These are phyloP conservation scores for Paedocypris micromegethes DNA, from an alignment of 2,797 vertebrate species.

Conservation along the genomic window DNA sequence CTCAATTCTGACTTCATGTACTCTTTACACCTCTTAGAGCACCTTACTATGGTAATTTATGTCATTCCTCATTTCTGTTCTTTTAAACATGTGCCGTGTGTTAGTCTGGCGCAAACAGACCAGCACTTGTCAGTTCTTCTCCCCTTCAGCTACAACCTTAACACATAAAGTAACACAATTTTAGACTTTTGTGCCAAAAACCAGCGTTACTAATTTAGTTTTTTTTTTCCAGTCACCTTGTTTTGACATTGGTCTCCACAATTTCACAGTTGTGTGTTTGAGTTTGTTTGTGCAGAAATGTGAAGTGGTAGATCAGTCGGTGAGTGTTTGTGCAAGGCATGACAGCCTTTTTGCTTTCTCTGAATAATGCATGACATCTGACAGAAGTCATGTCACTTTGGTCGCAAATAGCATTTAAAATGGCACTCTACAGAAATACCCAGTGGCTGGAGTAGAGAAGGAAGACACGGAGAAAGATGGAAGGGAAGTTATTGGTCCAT, in stretches of 20 bases:
- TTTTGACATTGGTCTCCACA: no score
- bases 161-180: constrained; percentile 21
- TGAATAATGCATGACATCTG: constrained; percentile 47
- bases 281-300: no score
- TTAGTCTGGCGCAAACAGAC: no score
- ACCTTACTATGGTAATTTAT: no score
- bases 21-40: no score
- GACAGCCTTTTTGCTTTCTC: constrained; percentile 15
- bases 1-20: no score
- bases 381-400: constrained; percentile 34
- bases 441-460: background rate
- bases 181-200: constrained; percentile 43
- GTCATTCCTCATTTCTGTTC: no score
- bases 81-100: no score
- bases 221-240: no score
- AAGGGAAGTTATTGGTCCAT: background rate
- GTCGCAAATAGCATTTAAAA: constrained; percentile 44
- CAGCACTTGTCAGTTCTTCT: no score
- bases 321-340: constrained; percentile 22
- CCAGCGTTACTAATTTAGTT: background rate
- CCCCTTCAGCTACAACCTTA: no score
- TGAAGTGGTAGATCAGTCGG: constrained; percentile 15
- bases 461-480: background rate
- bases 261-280: no score
- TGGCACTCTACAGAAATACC: constrained; percentile 35